Percentiles rank a stretch among this genome's conserved stretches.
Conservation (phyloP, 64 coral and sea anemone genomes). For the Orbicella faveolata region DNA sequence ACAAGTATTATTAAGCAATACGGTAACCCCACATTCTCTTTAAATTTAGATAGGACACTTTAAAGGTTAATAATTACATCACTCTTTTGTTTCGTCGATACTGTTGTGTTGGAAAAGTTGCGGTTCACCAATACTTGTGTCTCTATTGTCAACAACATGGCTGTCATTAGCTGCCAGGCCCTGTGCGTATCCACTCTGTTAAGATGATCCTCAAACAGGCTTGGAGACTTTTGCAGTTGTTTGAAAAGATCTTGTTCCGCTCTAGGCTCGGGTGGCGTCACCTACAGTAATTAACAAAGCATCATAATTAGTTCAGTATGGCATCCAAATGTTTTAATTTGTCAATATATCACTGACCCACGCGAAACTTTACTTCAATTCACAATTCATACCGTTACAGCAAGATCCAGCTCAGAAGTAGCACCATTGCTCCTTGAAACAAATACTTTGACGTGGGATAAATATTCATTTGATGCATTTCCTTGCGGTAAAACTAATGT, state of each 20-base stretch:
- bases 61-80: not conserved
- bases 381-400: not conserved
- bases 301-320: too few relatives aligned
- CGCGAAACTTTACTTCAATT: too few relatives aligned
- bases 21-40: too few relatives aligned
- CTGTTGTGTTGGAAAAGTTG: not conserved
- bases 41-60: too few relatives aligned
- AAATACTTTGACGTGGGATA: not conserved
- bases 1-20: too few relatives aligned
- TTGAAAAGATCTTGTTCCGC: not conserved
- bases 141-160: constrained; percentile 19
- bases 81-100: not conserved
- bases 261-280: not conserved
- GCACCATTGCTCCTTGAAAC: constrained; percentile 17
- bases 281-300: not conserved
- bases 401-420: not conserved
- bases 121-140: not conserved
- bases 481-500: constrained; percentile 24
- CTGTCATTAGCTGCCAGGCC: constrained; percentile 22
- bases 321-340: too few relatives aligned
- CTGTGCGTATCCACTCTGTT: not conserved
- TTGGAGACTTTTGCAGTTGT: not conserved
- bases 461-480: not conserved
- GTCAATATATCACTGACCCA: too few relatives aligned
- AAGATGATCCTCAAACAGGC: not conserved